These are phyloP conservation scores for Physocephala rufipes DNA, from an alignment of 2,888 invertebrate species.

Conservation along the genomic window DNA sequence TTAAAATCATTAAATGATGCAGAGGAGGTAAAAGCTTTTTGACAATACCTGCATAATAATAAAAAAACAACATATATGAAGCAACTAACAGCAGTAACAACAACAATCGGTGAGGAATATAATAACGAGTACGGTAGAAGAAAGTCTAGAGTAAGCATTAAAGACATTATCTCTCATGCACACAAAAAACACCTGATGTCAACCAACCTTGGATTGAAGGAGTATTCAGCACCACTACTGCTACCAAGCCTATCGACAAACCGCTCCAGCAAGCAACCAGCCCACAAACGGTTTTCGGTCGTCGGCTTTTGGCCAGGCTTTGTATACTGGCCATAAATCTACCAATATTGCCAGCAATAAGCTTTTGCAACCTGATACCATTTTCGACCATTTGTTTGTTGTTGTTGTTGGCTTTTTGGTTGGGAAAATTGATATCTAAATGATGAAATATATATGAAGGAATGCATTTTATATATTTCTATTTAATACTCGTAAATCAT, in stretches of 20 bases:
- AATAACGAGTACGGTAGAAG: not conserved
- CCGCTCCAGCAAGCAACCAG: not conserved
- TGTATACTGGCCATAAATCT: conserved; percentile 24
- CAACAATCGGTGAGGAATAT: not conserved
- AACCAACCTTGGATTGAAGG: not conserved
- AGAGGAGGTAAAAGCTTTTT: conserved; percentile 33
- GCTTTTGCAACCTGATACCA: not conserved
- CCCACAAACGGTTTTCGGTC: not conserved
- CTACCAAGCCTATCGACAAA: not conserved
- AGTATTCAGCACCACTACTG: not conserved
- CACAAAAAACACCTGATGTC: conserved; percentile 33
- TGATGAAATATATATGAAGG: no score
- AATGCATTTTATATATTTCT: no score
- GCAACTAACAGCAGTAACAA: not conserved
- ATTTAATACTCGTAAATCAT: no score
- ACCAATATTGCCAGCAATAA: conserved; percentile 18
- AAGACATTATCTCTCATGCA: conserved; percentile 26
- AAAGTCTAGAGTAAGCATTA: not conserved
- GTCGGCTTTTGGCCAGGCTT: conserved; percentile 1
- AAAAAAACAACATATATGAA: no score
- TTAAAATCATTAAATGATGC: conserved; percentile 36
- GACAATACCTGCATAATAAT: conserved; percentile 20
- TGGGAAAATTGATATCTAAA: no score
- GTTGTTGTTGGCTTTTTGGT: not conserved
- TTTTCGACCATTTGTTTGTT: not conserved